Base-by-base conservation (phyloP, 92 coral and sea anemone genomes). In the Phymanthus crucifer region DNA sequence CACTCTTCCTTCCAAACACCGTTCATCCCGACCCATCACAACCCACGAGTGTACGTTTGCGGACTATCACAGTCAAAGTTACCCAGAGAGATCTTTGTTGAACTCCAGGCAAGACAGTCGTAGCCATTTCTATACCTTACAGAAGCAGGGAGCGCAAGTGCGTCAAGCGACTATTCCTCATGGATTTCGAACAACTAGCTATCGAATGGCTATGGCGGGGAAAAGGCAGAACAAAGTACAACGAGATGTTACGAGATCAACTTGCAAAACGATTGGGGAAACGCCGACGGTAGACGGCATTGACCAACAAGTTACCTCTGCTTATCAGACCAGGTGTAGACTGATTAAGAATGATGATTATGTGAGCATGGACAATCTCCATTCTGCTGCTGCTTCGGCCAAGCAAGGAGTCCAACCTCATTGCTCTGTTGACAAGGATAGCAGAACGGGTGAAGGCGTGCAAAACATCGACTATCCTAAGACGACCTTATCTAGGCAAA, bases 291-390 rank as follows among this genome's bases (percentile, higher is more conserved):
- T n/a, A 64, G 13, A 29, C 32, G 31, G 38, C 32, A 34, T 3
- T 29, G 24, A 24, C 5, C 50, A 74, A 8, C 77, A 26, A 12
- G 21, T 71, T 54, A 37, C 72, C 9, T 31, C 47, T 13, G 8
- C 61, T 21, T 23, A 33, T 24, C 19, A 21, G 0, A 69, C 8
- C 24, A 77, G 27, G 26, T 31, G 65, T 50, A 77, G 27, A 40
- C 26, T 47, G 2, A 74, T 43, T 32, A 27, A 56, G 24, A 65
- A 74, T 64, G 86, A 82, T 33, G 86, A 82, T 29, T 82, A 82
- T 74, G 86, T 82, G 4, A 74, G 80, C 67, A 82, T 82, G 86
- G 79, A 73, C 24, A 73, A 74, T 37, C 80, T 82, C 10, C 70
- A 61, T 27, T 46, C 58, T 18, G 34, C 70, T 50, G 4, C 17